Percentiles rank a stretch among this genome's conserved stretches.
Evolutionary conservation across 2,797 vertebrate genomes (phyloP).

Genomic region (Sciurus vulgaris): DNA sequence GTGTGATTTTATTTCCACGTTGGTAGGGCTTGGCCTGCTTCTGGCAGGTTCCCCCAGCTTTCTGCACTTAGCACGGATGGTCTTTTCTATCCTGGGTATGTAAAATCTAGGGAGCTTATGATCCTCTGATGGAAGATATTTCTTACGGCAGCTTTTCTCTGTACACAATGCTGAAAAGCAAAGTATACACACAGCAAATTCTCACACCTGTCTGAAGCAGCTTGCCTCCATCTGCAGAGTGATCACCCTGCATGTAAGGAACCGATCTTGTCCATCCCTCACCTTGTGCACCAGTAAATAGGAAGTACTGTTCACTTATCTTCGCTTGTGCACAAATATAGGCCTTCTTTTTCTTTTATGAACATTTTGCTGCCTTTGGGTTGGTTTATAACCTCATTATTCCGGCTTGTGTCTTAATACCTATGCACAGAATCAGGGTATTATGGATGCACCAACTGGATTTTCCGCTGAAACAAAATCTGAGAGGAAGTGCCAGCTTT

Average conservation of each 20-base stretch:
- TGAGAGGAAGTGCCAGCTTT: not conserved
- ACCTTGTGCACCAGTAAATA: not conserved
- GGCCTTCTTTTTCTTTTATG: not conserved
- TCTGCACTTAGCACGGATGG: not conserved
- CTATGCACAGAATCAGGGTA: not conserved
- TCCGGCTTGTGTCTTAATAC: not conserved
- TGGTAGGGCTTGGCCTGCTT: not conserved
- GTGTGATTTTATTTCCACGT: not conserved
- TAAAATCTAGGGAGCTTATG: not conserved
- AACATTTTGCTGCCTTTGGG: not conserved
- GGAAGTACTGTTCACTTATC: not conserved
- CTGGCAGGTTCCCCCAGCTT: not conserved
- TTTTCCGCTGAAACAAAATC: conserved; percentile 39
- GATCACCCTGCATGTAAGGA: fast-evolving
- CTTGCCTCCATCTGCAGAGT: not conserved
- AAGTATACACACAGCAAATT: not conserved
- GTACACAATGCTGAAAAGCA: not conserved
- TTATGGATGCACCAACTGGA: not conserved
- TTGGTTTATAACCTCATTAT: not conserved
- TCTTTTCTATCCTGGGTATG: not conserved
- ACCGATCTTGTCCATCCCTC: not conserved
- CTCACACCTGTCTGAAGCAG: not conserved
- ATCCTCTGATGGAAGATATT: not conserved
- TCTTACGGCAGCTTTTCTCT: not conserved
- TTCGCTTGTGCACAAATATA: not conserved